A percentile compares a stretch with the other conserved stretches of the same genome.
Conservation (phyloP, 2,113 vertebrate genomes). For the Zonotrichia leucophrys region DNA sequence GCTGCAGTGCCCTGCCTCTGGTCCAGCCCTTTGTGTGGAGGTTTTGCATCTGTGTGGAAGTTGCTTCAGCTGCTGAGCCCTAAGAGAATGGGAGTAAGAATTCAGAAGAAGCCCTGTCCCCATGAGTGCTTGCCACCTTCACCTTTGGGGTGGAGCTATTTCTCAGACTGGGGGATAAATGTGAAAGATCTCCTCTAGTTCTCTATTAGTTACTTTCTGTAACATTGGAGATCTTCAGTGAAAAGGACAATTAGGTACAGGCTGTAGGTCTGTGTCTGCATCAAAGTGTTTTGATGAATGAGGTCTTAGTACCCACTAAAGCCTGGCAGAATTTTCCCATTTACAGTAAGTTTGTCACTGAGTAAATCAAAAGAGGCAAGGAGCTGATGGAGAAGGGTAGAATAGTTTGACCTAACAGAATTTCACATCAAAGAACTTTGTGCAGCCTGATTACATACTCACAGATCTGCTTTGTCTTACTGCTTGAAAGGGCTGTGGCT, state of each 20-base stretch:
- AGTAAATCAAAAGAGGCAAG: not conserved
- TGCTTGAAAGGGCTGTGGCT: not conserved
- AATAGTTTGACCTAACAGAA: not conserved
- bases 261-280: not conserved
- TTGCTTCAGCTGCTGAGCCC: not conserved
- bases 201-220: not conserved
- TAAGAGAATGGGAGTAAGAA: not conserved
- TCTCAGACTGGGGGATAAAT: not conserved
- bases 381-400: not conserved
- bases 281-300: not conserved
- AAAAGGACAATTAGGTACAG: not conserved
- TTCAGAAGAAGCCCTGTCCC: not conserved
- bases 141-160: not conserved
- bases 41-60: not conserved
- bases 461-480: not conserved
- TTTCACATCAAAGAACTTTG: not conserved
- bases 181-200: not conserved
- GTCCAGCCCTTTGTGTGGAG: fast-evolving
- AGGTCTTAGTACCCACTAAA: not conserved
- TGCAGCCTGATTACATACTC: not conserved
- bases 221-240: not conserved
- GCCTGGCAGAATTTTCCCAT: not conserved
- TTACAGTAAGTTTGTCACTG: not conserved
- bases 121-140: not conserved
- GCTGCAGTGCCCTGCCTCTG: not conserved